Percentiles rank a stretch among this genome's conserved stretches.
Conservation (phyloP, 2,888 invertebrate species). For the Pachycephus smyrnensis region DNA sequence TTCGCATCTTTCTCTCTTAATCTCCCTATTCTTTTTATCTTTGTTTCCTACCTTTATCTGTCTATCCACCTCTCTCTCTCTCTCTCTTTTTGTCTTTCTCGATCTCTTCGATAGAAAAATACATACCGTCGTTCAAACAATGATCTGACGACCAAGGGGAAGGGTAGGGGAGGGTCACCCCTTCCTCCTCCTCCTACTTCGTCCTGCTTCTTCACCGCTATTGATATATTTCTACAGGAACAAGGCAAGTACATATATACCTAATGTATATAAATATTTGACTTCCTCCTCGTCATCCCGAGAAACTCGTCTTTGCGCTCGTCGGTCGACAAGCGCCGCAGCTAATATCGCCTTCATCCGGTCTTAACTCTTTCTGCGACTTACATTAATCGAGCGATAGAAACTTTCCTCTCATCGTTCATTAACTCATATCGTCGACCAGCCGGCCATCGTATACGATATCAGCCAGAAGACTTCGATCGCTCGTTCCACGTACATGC, state of each 20-base stretch:
- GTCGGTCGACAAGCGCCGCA: background rate
- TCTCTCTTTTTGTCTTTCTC: conserved; percentile 8
- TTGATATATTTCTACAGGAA: conserved; percentile 1
- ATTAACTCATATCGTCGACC: conserved; percentile 47
- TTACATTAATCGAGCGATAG: conserved; percentile 49
- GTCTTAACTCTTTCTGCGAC: background rate
- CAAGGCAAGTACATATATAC: background rate
- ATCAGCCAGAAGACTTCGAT: background rate
- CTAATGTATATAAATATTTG: conserved; percentile 8
- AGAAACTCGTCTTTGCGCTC: background rate
- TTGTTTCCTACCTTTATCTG: conserved; percentile 15
- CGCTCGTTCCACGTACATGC: background rate
- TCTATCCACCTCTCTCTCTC: background rate
- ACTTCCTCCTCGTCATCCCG: background rate
- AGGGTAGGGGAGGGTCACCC: too few relatives aligned
- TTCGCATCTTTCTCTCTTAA: conserved; percentile 6
- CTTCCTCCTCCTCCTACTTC: background rate
- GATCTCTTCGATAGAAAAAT: background rate
- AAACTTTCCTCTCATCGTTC: conserved; percentile 55
- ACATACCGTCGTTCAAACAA: conserved; percentile 1
- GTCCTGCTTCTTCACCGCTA: background rate
- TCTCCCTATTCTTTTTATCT: background rate
- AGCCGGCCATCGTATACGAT: conserved; percentile 43
- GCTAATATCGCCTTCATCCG: background rate
- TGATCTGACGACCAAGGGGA: conserved; percentile 44